Base-by-base conservation (phyloP, 2,113 vertebrate genomes). In the Cololabis saira region DNA sequence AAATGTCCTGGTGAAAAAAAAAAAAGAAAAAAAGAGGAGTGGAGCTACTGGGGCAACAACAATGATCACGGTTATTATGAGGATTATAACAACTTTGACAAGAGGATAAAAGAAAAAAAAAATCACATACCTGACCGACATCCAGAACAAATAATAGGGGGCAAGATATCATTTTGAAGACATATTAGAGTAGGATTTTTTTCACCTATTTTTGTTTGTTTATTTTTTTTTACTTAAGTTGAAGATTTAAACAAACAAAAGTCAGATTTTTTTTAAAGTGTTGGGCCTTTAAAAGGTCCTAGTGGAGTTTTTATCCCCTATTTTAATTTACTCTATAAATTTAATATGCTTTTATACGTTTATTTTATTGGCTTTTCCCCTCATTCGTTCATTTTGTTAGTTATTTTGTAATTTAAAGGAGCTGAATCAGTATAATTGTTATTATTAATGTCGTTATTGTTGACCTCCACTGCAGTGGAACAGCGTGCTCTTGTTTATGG, bases 401-500 rank as follows among this genome's bases (percentile, higher is more conserved):
- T 33, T 1, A 37, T 24, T 5, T 22, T 21, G 9, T 17, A 6
- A 12, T 66, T 22, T 61, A 41, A 61, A 54, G 17, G 27, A 19
- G 5, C n/a, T 16, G 43, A 54, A 51, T 59, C 16, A 52, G 49
- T 24, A 50, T 53, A 76, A 78, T 61, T 56, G 60, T 67, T 58
- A 70, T 75, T 54, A 68, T 64, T 84, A 82, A 44, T 74, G 58
- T 43, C 60, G 61, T 77, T 83, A 61, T 52, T 78, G 67, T 74
- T 86, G 82, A 83, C 83, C 86, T 87, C 81, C 54, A 85, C 52
- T 74, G 83, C 79, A 74, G 69, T 79, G 71, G 80, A 83, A 72
- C 78, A 81, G 78, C 80, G 69, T 84, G 85, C 76, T 86, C 72
- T 78, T 88, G 77, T 91, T 89, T 85, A 87, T 86, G 83, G 86